Evolutionary conservation across 2,888 invertebrate species (phyloP), one percentile per base, ranked within the genome.

Genomic region (Mimumesa dahlbomi): DNA sequence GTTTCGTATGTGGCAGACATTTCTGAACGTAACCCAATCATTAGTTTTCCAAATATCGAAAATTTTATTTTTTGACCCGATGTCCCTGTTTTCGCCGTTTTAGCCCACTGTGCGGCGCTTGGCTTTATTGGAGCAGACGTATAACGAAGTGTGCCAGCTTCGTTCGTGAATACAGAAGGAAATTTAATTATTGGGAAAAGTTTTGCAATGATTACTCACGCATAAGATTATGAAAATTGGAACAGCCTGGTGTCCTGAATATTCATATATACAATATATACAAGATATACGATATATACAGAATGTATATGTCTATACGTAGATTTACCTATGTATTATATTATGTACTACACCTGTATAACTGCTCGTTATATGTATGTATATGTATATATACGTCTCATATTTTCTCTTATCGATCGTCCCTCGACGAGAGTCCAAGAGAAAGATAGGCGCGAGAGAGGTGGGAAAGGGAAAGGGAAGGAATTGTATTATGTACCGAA

Each of bases 351-450:
- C n/a, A n/a, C 18, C 16, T n/a, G n/a, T n/a, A n/a, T 34, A 34
- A 4, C 11, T 7, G 34, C n/a, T n/a, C 34, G 34, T 40, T 36
- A 45, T 50, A 38, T 36, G 13, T 13, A 13, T 29, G 29, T 16
- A 16, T 9, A 16, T 3, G 40, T 40, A 14, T 14, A 48, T 46
- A 1, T 45, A 21, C n/a, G 21, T 13, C 38, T 56, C n/a, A 34
- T 57, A 68, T 56, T 53, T 59, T 52, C 56, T 48, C 46, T 54
- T 62, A 75, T 75, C 57, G 71, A 75, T 75, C 31, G 31, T n/a
- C 54, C 36, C n/a, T 18, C 36, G 38, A 40, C 19, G 22, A 69
- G 21, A 21, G 31, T 6, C 22, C 14, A 34, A 42, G 14, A 34
- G 56, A 46, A 52, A 58, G 40, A 9, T 7, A 38, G 2, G 6